Evolutionary conservation across 2,888 invertebrate genomes (phyloP).

Genomic region (Campopleginae sp.): DNA sequence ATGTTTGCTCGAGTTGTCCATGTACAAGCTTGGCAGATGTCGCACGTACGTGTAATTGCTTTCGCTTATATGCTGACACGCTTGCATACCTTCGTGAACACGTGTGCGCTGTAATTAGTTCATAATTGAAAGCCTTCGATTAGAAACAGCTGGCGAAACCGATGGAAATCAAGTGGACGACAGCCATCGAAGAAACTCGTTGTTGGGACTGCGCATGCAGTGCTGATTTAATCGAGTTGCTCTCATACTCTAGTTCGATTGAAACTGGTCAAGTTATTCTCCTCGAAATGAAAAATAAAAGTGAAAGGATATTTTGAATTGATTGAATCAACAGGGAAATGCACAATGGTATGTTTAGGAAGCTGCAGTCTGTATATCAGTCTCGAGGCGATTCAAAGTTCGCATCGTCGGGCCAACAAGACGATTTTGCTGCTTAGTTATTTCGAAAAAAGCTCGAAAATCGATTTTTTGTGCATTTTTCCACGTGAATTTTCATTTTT

Average conservation of each 20-base stretch:
- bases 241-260: background rate
- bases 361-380: background rate
- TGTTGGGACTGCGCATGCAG: background rate
- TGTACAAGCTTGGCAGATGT: slow-evolving; percentile 77
- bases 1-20: background rate
- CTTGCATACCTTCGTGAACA: slow-evolving; percentile 37
- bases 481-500: too few relatives aligned
- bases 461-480: too few relatives aligned
- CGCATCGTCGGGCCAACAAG: background rate
- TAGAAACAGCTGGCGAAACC: slow-evolving; percentile 59
- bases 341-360: background rate
- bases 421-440: background rate
- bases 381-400: background rate
- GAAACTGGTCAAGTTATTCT: background rate
- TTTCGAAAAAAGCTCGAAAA: too few relatives aligned
- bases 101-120: slow-evolving; percentile 77
- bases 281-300: background rate
- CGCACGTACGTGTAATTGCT: slow-evolving; percentile 77
- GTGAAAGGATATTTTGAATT: background rate
- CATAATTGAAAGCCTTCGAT: slow-evolving; percentile 77
- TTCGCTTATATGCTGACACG: slow-evolving; percentile 67
- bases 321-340: background rate
- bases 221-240: background rate
- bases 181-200: slow-evolving; percentile 27
- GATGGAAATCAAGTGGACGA: slow-evolving; percentile 36